Percentiles rank a stretch among this genome's conserved stretches.
phyloP scores from a whole-genome alignment of 2,888 invertebrate genomes.

The Apantesis nais region DNA sequence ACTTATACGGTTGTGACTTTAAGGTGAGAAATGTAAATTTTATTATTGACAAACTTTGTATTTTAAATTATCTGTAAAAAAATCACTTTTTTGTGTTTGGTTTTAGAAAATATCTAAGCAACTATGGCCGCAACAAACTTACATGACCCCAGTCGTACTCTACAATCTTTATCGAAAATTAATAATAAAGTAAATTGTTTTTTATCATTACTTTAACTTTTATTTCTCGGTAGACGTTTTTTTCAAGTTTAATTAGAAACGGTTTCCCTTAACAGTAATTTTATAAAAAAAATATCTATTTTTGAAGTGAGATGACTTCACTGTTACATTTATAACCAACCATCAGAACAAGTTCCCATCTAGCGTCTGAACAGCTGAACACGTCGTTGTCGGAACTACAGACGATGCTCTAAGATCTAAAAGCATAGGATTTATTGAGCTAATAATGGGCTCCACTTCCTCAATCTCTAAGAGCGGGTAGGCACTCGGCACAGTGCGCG shows the following conservation, averaged over 20 bases:
- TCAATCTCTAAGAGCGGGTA: too few species aligned
- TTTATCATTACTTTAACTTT: conserved; percentile 4
- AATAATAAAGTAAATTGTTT: conserved; percentile 62
- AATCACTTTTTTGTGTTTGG: conserved; percentile 11
- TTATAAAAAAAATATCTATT: not conserved
- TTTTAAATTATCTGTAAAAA: not conserved
- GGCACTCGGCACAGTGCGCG: too few species aligned
- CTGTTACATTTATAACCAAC: too few species aligned
- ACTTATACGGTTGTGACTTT: conserved; percentile 79
- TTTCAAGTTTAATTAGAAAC: not conserved
- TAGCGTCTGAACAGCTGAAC: too few species aligned
- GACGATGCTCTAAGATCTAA: too few species aligned
- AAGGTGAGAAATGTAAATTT: conserved; percentile 59
- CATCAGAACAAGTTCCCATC: not conserved
- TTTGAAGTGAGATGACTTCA: too few species aligned
- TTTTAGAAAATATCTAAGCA: conserved; percentile 78
- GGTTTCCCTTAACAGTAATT: not conserved
- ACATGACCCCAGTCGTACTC: conserved; percentile 73
- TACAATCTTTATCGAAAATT: conserved; percentile 75
- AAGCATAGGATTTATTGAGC: too few species aligned
- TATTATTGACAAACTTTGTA: not conserved
- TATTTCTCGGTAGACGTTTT: not conserved
- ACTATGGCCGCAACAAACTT: conserved; percentile 72
- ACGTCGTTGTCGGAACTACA: too few species aligned
- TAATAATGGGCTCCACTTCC: too few species aligned